Percentiles rank a stretch among this genome's conserved stretches.
phyloP scores from a whole-genome alignment of 2,797 vertebrate species.

The Toxotes lorentzi region DNA sequence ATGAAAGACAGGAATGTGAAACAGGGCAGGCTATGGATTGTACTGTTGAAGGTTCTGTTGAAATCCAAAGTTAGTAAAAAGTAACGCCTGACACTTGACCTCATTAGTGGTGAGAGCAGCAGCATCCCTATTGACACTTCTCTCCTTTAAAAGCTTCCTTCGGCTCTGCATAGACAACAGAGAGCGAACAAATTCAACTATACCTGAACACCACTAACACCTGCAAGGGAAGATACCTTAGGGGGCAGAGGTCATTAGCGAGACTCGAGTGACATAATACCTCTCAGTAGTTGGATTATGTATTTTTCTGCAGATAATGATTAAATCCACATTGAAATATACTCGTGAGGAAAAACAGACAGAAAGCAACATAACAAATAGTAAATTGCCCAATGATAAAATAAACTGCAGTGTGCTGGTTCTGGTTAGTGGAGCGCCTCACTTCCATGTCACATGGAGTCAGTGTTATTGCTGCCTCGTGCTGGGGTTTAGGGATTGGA shows the following conservation, averaged over 20 bases:
- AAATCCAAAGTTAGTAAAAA: too few species aligned
- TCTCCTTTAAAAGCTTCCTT: conserved; percentile 26
- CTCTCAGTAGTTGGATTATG: not conserved
- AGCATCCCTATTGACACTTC: conserved; percentile 22
- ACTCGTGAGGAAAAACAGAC: conserved; percentile 3
- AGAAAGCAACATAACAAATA: conserved; percentile 32
- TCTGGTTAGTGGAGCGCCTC: conserved; percentile 43
- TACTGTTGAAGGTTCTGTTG: too few species aligned
- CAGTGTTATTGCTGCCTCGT: conserved; percentile 53
- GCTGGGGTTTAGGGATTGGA: conserved; percentile 32
- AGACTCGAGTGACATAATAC: not conserved
- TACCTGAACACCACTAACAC: conserved; percentile 12
- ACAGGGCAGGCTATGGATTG: not conserved
- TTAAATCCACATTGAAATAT: conserved; percentile 10
- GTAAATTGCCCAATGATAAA: conserved; percentile 35
- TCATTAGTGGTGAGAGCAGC: conserved; percentile 32
- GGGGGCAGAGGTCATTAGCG: conserved; percentile 7
- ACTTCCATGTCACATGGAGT: conserved; percentile 43
- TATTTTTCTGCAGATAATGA: conserved; percentile 9
- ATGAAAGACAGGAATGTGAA: conserved; percentile 10
- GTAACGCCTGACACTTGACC: conserved; percentile 46
- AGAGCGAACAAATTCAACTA: conserved; percentile 24
- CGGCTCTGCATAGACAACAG: conserved; percentile 7
- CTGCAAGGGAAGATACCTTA: conserved; percentile 11
- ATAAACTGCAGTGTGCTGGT: conserved; percentile 43